Conservation (phyloP, 2,888 invertebrate genomes). For the Prenolepis imparis region DNA sequence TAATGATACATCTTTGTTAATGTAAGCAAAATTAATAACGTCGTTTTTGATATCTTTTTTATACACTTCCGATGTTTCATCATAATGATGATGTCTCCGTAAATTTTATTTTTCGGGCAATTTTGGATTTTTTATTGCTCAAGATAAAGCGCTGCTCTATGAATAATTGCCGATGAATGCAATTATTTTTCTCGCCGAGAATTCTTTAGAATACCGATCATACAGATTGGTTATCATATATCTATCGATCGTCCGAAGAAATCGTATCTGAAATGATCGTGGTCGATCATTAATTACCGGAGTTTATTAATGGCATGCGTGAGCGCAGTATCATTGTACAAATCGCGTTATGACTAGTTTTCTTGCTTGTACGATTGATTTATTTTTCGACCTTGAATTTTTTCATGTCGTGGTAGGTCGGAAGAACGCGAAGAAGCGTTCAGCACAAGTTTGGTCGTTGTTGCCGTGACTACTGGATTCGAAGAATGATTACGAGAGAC, state of each 20-base stretch:
- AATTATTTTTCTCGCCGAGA: background rate
- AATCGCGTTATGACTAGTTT: conserved; percentile 66
- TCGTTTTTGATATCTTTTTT: background rate
- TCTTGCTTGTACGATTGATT: conserved; percentile 66
- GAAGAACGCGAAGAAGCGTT: conserved; percentile 62
- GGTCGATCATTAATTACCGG: conserved; percentile 72
- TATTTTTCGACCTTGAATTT: conserved; percentile 73
- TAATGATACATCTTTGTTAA: background rate
- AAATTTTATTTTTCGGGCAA: background rate
- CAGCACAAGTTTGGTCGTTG: conserved; percentile 82
- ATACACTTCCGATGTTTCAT: background rate
- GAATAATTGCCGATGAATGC: conserved; percentile 14
- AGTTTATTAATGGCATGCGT: conserved; percentile 69
- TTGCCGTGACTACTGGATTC: conserved; percentile 81
- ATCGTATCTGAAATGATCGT: conserved; percentile 63
- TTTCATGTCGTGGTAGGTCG: conserved; percentile 54
- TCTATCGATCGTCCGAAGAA: conserved; percentile 61
- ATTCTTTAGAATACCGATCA: conserved; percentile 65
- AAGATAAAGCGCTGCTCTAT: background rate
- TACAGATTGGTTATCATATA: conserved; percentile 64
- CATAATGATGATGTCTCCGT: background rate
- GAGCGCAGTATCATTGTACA: conserved; percentile 70
- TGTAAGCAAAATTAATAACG: conserved; percentile 13
- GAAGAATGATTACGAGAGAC: conserved; percentile 43
- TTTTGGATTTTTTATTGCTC: background rate